Evolutionary conservation across 2,797 vertebrate species (phyloP), one percentile per base, ranked within the genome.

Genomic region (Distichodus sexfasciatus): DNA sequence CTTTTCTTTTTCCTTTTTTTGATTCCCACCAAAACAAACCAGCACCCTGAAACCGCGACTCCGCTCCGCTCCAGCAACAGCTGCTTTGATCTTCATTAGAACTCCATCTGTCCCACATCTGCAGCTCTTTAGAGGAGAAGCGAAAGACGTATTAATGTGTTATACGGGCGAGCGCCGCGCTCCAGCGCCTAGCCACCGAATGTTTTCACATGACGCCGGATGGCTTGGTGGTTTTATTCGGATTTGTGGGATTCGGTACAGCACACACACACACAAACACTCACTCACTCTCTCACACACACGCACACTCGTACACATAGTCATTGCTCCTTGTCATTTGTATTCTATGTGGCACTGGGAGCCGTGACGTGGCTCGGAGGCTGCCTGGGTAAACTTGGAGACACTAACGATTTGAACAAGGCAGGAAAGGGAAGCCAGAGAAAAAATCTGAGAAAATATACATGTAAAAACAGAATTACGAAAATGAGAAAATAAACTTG

Each of bases 31-130:
- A 36, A 76, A 73, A 60, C 51, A 73, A 73, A 79, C 26, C 50
- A 23, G 36, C 44, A 17, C 41, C 40, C 21, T 43, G 64, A 28
- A 11, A 67, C 69, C 65, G 58, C 61, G 61, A 15, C 61, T 57
- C 33, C 6, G 55, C 46, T 43, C 59, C 46, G 21, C 21, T 31
- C 51, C 48, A 71, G 70, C 62, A 63, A 51, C n/a, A 28, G 31
- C 54, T 29, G 28, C 74, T 79, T 79, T 79, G 74, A 79, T 79
- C 70, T 47, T 71, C 66, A 70, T 76, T 76, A 76, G 59, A 65
- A 72, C 72, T 79, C 66, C 78, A 68, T 76, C 74, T 79, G 77
- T 55, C 59, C 57, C 70, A 75, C 76, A 74, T 78, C 78, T 75
- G 71, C 69, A 51, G 63, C 50, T 62, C 60, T 76, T 76, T 70